Evolutionary conservation across 2,113 vertebrate species (phyloP).

Genomic region (Gnathonemus longibarbis): DNA sequence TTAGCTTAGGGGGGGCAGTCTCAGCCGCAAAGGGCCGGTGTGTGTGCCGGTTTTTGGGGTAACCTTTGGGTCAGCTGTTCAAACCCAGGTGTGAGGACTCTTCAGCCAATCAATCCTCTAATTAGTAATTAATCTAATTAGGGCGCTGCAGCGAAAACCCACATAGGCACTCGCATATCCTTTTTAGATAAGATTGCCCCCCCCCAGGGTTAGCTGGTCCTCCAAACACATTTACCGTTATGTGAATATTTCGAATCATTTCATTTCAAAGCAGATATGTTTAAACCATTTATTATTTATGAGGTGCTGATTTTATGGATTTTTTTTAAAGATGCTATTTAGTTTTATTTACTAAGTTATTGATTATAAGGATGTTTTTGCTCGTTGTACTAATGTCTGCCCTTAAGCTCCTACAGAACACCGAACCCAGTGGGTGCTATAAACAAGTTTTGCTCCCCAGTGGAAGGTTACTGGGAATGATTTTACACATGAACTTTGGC

Average conservation of each 20-base stretch:
- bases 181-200: too few relatives aligned
- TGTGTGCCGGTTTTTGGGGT: too few relatives aligned
- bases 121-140: too few relatives aligned
- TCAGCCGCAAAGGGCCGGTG: too few relatives aligned
- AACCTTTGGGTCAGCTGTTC: too few relatives aligned
- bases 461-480: not conserved
- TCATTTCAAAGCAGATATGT: not conserved
- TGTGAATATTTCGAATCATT: not conserved
- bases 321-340: not conserved
- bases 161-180: too few relatives aligned
- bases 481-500: conserved; percentile 5
- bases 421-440: not conserved
- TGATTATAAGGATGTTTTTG: not conserved
- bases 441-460: not conserved
- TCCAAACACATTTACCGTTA: not conserved
- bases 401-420: not conserved
- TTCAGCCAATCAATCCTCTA: too few relatives aligned
- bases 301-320: not conserved
- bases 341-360: not conserved
- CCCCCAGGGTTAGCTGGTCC: not conserved
- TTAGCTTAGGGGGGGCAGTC: too few relatives aligned
- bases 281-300: not conserved
- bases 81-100: too few relatives aligned
- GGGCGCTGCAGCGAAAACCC: too few relatives aligned
- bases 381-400: not conserved